Percentiles rank a stretch among this genome's conserved stretches.
phyloP scores from a whole-genome alignment of 2,888 invertebrate species.

The Chesias legatella region DNA sequence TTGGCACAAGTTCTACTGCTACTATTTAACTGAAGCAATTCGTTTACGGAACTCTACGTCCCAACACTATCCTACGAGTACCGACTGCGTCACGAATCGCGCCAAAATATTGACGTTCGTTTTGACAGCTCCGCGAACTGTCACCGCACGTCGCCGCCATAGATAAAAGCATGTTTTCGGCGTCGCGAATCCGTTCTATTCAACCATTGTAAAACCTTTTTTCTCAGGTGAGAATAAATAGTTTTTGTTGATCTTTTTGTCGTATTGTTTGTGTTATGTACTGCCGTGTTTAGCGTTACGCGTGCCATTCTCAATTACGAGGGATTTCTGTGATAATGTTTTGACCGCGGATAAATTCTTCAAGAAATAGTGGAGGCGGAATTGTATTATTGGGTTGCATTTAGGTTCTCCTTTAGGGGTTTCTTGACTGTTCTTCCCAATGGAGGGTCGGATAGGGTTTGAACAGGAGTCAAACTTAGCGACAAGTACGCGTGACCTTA shows the following conservation, averaged over 20 bases:
- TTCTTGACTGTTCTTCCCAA: too few species aligned
- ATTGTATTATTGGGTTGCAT: too few species aligned
- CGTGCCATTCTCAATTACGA: conserved; percentile 30
- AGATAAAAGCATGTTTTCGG: conserved; percentile 35
- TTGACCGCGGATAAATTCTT: not conserved
- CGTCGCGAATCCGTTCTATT: conserved; percentile 27
- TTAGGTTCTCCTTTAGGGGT: too few species aligned
- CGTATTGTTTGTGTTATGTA: conserved; percentile 24
- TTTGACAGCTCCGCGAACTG: conserved; percentile 59
- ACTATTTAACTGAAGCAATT: too few species aligned
- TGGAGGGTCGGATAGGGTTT: too few species aligned
- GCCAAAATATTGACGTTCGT: conserved; percentile 68
- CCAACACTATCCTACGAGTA: conserved; percentile 29
- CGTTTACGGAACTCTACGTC: conserved; percentile 16
- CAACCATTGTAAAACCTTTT: conserved; percentile 25
- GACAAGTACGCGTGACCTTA: too few species aligned
- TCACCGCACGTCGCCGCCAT: conserved; percentile 50
- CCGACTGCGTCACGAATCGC: conserved; percentile 73
- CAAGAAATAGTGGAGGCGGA: too few species aligned
- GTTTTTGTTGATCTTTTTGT: conserved; percentile 27
- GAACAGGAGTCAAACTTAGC: too few species aligned
- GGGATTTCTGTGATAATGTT: not conserved
- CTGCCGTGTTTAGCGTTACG: conserved; percentile 38
- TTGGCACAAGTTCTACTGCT: too few species aligned
- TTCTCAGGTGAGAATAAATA: conserved; percentile 21